Base-by-base conservation (phyloP, 2,888 invertebrate genomes). In the Coelinius sp. region DNA sequence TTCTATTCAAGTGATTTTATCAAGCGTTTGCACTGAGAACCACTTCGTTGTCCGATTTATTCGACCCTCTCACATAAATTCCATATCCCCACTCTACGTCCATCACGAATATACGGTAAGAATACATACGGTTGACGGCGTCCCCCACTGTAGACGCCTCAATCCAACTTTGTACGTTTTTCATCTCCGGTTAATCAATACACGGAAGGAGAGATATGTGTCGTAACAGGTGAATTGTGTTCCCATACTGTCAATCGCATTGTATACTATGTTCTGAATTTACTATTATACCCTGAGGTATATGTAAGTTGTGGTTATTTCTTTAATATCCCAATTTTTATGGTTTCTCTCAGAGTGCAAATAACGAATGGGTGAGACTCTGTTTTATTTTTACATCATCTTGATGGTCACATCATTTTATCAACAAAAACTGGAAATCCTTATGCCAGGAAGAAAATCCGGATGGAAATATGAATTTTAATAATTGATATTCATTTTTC, bases 151-250 rank as follows among this genome's bases (percentile, higher is more conserved):
- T 10, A 4, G 2, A n/a, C 2, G n/a, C 35, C 8, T 7, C n/a
- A 10, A n/a, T n/a, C n/a, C n/a, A n/a, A n/a, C n/a, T n/a, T n/a
- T n/a, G n/a, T n/a, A n/a, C n/a, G n/a, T n/a, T 41, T 41, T n/a
- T 41, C 2, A 10, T n/a, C 1, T n/a, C n/a, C 41, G n/a, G 3
- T 5, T n/a, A n/a, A 41, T 1, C 7, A 24, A 52, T 24, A 24
- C 24, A 24, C 52, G 24, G 24, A 24, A 52, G 52, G 52, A 52
- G 24, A 22, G n/a, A n/a, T n/a, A n/a, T 41, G 24, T 52, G 52
- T 52, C 24, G 52, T 52, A 52, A 52, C 52, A 52, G 52, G 41
- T 41, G 41, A 52, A 52, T n/a, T 24, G 52, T 52, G 24, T 52
- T 22, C 22, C 12, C 22, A 4, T 52, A n/a, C 52, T 52, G 22